Evolutionary conservation across 1,140 invertebrate genomes (phyloP).

Genomic region (Argopecten irradians): DNA sequence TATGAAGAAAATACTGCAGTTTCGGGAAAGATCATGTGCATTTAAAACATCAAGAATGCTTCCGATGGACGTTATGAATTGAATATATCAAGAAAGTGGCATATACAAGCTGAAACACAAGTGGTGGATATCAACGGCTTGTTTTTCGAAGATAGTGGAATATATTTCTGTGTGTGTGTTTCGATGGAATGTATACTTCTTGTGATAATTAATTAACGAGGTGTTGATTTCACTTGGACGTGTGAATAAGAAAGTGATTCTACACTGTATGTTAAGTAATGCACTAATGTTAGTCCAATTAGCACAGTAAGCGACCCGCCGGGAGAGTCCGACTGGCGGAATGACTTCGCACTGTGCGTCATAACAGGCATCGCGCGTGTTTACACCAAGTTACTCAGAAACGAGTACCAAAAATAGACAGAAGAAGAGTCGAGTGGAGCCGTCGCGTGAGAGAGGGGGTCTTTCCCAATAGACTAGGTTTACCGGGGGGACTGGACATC

Average conservation of each 20-base stretch:
- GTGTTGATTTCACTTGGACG: constrained; percentile 5
- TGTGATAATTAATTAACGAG: constrained; percentile 4
- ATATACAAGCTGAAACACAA: neutral
- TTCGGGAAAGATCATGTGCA: neutral
- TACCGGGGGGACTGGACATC: neutral
- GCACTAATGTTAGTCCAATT: constrained; percentile 8
- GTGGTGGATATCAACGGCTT: neutral
- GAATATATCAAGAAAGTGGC: neutral
- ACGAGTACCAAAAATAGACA: constrained; percentile 21
- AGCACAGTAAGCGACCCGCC: neutral
- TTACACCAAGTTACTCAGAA: constrained; percentile 10
- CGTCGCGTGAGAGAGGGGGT: neutral
- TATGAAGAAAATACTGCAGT: neutral
- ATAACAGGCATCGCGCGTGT: neutral
- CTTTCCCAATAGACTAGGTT: constrained; percentile 8
- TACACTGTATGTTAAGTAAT: neutral
- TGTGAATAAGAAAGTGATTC: neutral
- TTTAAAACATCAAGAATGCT: neutral
- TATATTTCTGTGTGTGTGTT: neutral
- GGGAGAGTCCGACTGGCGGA: neutral
- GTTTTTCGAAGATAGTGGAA: neutral
- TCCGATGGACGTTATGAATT: neutral
- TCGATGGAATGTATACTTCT: neutral
- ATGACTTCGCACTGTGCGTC: neutral
- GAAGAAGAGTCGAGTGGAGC: neutral